Evolutionary conservation across 2,888 invertebrate species (phyloP), one percentile per base, ranked within the genome.

Genomic region (Podotricha telesiphe): DNA sequence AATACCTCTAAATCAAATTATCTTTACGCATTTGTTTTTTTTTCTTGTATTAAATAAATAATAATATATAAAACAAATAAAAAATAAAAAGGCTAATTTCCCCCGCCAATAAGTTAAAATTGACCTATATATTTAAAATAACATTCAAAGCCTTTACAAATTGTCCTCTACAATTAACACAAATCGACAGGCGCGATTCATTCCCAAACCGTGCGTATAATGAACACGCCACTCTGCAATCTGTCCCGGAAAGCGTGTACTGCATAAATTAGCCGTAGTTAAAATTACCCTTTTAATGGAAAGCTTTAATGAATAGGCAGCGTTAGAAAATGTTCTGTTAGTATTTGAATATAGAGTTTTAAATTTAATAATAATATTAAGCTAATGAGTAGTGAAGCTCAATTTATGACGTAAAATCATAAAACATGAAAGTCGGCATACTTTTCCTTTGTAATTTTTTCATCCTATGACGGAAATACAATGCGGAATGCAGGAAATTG

Each of bases 251-350:
- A 84, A 88, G 85, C 88, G 86, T 88, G 88, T 84, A 77, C 85
- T 86, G 90, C 88, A 91, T 91, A 89, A 89, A 90, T 91, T 90
- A 88, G 86, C 86, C 82, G 84, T 86, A 89, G 89, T 90, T 91
- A 90, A 89, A 90, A 89, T 88, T 87, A 82, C 84, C 86, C 86
- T 87, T 89, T 89, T 89, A 91, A 89, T 90, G 87, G 87, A 80
- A 84, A 84, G 84, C 78, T 84, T 80, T 91, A 91, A 91, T 91
- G 88, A 91, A 89, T 88, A 88, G 89, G 83, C 84, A 69, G 59
- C 70, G 68, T 61, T 62, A 40, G 68, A 22, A 58, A 67, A 58
- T 65, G 59, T 68, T 70, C n/a, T 62, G 65, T 50, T 56, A 59
- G 65, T 74, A 73, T 73, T 72, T 63, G 65, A 61, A 63, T 68